Conservation (phyloP, 64 coral and sea anemone species). For the Stichodactyla helianthus region DNA sequence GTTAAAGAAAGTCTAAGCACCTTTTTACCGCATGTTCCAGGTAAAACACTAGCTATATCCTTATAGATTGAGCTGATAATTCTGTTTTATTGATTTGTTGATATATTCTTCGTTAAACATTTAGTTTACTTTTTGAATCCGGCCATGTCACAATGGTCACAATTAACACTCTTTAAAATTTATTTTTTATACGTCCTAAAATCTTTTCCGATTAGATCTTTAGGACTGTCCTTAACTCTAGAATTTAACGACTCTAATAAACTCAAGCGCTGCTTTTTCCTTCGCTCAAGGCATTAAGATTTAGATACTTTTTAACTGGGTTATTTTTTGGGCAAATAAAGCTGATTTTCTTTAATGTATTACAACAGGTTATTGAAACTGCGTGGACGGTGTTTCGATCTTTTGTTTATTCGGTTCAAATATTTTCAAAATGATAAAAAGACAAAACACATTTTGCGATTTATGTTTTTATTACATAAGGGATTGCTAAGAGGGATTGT, state of each 20-base stretch:
- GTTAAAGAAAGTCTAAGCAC: conserved; percentile 92
- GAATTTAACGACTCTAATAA: too few relatives aligned
- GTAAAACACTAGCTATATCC: conserved; percentile 40
- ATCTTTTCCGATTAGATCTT: not conserved
- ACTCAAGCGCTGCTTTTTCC: not conserved
- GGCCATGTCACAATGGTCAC: not conserved
- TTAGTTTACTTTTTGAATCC: not conserved
- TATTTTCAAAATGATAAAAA: not conserved
- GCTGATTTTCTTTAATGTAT: not conserved
- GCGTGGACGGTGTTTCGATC: not conserved
- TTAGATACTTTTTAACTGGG: not conserved
- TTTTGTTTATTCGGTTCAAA: not conserved
- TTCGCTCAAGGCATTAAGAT: not conserved
- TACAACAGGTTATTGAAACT: not conserved
- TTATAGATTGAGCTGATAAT: not conserved
- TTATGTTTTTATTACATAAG: too few relatives aligned
- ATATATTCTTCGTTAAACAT: not conserved
- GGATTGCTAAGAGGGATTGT: too few relatives aligned
- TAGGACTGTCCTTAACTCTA: not conserved
- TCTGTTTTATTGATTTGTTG: too few relatives aligned
- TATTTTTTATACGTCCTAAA: too few relatives aligned
- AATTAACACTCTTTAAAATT: too few relatives aligned
- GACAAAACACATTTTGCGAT: too few relatives aligned
- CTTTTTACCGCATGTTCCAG: conserved; percentile 91
- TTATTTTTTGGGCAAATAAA: not conserved